These are phyloP conservation scores for Cuculus canorus DNA, from an alignment of 2,797 vertebrate genomes.

Conservation along the genomic window DNA sequence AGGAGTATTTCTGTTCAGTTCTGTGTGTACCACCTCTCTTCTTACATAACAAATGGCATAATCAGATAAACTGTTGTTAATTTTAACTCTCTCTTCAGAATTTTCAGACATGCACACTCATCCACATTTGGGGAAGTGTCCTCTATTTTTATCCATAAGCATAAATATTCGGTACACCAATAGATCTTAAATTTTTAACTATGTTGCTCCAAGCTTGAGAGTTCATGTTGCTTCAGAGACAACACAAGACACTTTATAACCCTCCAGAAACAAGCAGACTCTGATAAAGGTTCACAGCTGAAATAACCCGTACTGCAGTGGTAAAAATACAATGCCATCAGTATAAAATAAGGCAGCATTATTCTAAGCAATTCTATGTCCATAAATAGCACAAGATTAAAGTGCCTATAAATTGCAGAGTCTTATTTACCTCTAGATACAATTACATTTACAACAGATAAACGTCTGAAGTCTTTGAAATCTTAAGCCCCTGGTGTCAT, in stretches of 20 bases:
- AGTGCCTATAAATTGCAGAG: conserved; percentile 64
- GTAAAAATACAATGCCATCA: conserved; percentile 52
- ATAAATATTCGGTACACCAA: conserved; percentile 44
- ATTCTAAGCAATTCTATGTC: conserved; percentile 60
- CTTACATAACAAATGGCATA: conserved; percentile 1
- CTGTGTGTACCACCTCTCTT: not conserved
- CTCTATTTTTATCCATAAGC: conserved; percentile 38
- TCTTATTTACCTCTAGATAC: conserved; percentile 63
- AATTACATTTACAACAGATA: conserved; percentile 69
- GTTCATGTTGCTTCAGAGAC: conserved; percentile 45
- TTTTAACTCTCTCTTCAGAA: conserved; percentile 25
- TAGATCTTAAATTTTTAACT: conserved; percentile 57
- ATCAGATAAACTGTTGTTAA: conserved; percentile 40
- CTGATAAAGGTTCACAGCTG: conserved; percentile 57
- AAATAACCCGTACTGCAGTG: conserved; percentile 46
- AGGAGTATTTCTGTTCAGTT: not conserved
- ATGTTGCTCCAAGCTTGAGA: not conserved
- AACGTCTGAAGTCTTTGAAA: conserved; percentile 53
- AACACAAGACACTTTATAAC: conserved; percentile 19
- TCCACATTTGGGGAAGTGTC: not conserved
- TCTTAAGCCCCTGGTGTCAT: conserved; percentile 38
- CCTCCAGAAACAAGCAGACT: conserved; percentile 48
- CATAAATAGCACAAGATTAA: conserved; percentile 60
- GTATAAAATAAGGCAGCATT: conserved; percentile 68
- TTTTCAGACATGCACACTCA: not conserved